Conservation (phyloP, 2,797 vertebrate genomes). For the Sebastes umbrosus region DNA sequence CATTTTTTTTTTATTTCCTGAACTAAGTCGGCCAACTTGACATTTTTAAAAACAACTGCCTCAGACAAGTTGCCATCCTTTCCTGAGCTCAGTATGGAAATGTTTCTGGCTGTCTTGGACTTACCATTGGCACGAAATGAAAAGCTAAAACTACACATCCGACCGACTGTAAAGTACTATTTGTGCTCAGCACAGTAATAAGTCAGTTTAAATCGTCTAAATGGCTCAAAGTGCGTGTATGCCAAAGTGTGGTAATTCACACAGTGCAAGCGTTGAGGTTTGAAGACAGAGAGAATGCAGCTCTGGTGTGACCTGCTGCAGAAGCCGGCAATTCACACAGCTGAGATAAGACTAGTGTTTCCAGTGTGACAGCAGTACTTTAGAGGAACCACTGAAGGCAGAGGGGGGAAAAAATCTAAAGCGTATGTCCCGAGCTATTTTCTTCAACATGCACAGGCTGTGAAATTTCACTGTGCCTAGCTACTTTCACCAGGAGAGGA, state of each 20-base stretch:
- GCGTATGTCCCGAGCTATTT: slow-evolving; percentile 50
- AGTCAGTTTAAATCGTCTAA: slow-evolving; percentile 36
- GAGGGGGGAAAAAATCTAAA: slow-evolving; percentile 31
- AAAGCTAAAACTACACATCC: slow-evolving; percentile 20
- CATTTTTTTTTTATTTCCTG: slow-evolving; percentile 14
- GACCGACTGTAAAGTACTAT: slow-evolving; percentile 5
- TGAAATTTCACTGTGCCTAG: slow-evolving; percentile 39
- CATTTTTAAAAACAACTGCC: slow-evolving; percentile 31
- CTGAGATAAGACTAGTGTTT: slow-evolving; percentile 63
- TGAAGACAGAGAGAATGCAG: slow-evolving; percentile 47
- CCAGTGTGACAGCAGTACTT: slow-evolving; percentile 61
- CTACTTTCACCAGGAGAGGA: slow-evolving; percentile 35
- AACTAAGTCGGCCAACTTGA: slow-evolving; percentile 4
- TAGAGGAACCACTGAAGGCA: slow-evolving; percentile 48
- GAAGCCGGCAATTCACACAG: slow-evolving; percentile 58
- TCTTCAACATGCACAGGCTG: slow-evolving; percentile 44
- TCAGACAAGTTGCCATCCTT: not conserved
- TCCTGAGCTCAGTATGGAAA: slow-evolving; percentile 1
- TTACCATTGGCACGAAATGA: slow-evolving; percentile 5
- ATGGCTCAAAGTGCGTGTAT: slow-evolving; percentile 18
- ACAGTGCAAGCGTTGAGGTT: slow-evolving; percentile 3
- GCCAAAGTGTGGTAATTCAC: slow-evolving; percentile 21
- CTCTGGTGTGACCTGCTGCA: slow-evolving; percentile 53
- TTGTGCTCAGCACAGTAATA: slow-evolving; percentile 16
- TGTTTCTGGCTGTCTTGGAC: not conserved